A percentile compares a stretch with the other conserved stretches of the same genome.
phyloP scores from a whole-genome alignment of 1,140 invertebrate species.

The Drosophila baimaii region DNA sequence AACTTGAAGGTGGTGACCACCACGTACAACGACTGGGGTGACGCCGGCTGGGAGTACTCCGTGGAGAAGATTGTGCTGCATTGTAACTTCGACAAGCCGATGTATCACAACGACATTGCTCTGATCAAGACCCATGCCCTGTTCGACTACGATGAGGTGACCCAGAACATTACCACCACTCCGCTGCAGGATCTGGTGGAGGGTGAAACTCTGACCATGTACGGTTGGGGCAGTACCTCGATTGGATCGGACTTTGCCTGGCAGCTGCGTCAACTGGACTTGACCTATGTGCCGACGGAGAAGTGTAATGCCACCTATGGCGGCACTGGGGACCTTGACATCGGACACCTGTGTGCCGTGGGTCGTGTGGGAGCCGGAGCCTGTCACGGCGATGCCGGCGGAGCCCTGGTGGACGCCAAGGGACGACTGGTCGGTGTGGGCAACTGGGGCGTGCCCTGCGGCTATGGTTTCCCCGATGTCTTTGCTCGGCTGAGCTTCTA shows the following conservation, averaged over 20 bases:
- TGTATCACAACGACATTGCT: constrained; percentile 85
- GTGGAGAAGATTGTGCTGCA: constrained; percentile 63
- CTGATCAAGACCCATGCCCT: constrained; percentile 82
- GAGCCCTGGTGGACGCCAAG: constrained; percentile 61
- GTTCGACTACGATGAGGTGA: constrained; percentile 84
- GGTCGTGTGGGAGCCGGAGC: constrained; percentile 85
- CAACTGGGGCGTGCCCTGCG: constrained; percentile 86
- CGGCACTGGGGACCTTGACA: constrained; percentile 46
- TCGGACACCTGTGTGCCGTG: constrained; percentile 86
- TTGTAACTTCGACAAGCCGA: constrained; percentile 76
- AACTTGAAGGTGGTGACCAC: too few relatives aligned
- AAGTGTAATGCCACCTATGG: constrained; percentile 53
- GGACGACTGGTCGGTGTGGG: constrained; percentile 70
- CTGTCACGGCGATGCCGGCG: constrained; percentile 74
- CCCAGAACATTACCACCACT: constrained; percentile 83
- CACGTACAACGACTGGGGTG: constrained; percentile 70
- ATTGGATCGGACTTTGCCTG: constrained; percentile 31
- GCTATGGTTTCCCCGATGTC: constrained; percentile 85
- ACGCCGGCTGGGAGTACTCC: constrained; percentile 55
- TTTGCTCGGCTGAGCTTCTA: constrained; percentile 83
- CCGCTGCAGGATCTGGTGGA: constrained; percentile 50
- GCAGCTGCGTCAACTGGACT: constrained; percentile 64
- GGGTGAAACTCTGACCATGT: constrained; percentile 83
- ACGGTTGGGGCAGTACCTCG: constrained; percentile 85
- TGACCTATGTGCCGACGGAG: constrained; percentile 54